A percentile compares a stretch with the other conserved stretches of the same genome.
Conservation (phyloP, 2,113 vertebrate species). For the Columba janthina region DNA sequence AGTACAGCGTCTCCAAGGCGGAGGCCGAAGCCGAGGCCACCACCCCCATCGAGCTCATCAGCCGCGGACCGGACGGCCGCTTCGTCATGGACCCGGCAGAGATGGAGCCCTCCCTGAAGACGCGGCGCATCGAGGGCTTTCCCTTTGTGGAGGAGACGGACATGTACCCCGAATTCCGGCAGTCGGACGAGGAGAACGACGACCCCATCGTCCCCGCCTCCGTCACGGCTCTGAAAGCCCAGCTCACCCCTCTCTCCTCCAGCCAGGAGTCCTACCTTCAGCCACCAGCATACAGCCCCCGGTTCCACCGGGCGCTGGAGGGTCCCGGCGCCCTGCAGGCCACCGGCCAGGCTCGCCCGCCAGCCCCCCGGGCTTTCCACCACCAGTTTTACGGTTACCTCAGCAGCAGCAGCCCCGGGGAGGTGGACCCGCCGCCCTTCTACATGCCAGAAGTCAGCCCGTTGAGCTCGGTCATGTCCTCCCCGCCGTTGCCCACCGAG, state of each 20-base stretch:
- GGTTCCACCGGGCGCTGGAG: slow-evolving; percentile 91
- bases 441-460: slow-evolving; percentile 99
- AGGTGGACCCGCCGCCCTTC: slow-evolving; percentile 95
- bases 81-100: slow-evolving; percentile 91
- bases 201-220: slow-evolving; percentile 90
- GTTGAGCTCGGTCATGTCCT: slow-evolving; percentile 94
- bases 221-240: slow-evolving; percentile 91
- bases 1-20: slow-evolving; percentile 96
- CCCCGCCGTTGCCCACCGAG: slow-evolving; percentile 87
- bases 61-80: slow-evolving; percentile 93
- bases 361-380: slow-evolving; percentile 90
- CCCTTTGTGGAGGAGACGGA: slow-evolving; percentile 98
- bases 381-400: slow-evolving; percentile 96
- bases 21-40: slow-evolving; percentile 91
- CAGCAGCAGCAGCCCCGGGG: slow-evolving; percentile 89
- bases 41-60: slow-evolving; percentile 96
- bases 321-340: slow-evolving; percentile 90
- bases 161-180: slow-evolving; percentile 98
- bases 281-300: slow-evolving; percentile 97
- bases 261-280: slow-evolving; percentile 98
- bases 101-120: slow-evolving; percentile 84
- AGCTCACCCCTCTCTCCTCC: slow-evolving; percentile 95
- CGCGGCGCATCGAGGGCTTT: slow-evolving; percentile 93
- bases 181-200: slow-evolving; percentile 98
- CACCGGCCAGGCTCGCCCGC: slow-evolving; percentile 90